Percentiles rank a stretch among this genome's conserved stretches.
These are phyloP conservation scores for Talpa occidentalis DNA, from an alignment of 2,113 vertebrate species.

Conservation along the genomic window DNA sequence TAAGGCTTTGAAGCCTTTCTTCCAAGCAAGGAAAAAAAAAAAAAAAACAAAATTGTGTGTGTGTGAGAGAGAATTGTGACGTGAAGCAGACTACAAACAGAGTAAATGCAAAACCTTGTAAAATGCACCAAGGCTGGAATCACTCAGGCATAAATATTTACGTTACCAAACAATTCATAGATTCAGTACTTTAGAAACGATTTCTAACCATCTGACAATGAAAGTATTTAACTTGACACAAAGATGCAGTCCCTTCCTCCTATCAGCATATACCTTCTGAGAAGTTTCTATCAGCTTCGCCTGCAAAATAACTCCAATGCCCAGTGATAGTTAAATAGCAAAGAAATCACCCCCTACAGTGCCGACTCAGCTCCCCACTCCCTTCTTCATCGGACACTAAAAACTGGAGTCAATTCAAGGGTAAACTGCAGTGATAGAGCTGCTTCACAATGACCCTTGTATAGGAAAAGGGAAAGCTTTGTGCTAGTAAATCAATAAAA, in stretches of 20 bases:
- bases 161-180: neutral
- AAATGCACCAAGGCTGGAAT: conserved; percentile 48
- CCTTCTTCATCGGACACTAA: conserved; percentile 60
- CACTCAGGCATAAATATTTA: conserved; percentile 56
- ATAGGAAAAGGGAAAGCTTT: conserved; percentile 47
- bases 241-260: conserved; percentile 33
- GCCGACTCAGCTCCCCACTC: neutral
- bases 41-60: neutral
- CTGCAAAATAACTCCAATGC: neutral
- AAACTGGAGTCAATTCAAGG: conserved; percentile 63
- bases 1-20: conserved; percentile 56
- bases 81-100: neutral
- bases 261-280: conserved; percentile 8
- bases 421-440: conserved; percentile 72
- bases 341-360: neutral
- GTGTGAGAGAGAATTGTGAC: neutral
- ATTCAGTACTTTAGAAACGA: conserved; percentile 38
- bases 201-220: conserved; percentile 38
- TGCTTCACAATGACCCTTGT: conserved; percentile 59
- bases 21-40: conserved; percentile 13
- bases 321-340: neutral
- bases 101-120: neutral
- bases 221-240: conserved; percentile 58
- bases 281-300: conserved; percentile 50
- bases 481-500: conserved; percentile 78